Evolutionary conservation across 2,888 invertebrate genomes (phyloP), one percentile per base, ranked within the genome.

Genomic region (Epistrophe grossulariae): DNA sequence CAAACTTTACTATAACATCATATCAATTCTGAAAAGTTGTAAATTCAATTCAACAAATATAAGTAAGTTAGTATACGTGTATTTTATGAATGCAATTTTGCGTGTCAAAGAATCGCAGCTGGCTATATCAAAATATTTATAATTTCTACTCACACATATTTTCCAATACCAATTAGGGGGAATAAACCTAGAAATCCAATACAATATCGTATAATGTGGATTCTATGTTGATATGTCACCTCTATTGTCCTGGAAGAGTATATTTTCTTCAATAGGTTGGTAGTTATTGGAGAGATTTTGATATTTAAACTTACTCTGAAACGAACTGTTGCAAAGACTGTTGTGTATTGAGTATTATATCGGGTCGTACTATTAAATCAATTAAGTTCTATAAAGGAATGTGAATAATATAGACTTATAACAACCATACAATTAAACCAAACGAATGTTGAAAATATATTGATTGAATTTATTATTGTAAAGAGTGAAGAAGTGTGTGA

Each of bases 161-260:
- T 62, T 80, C 60, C 60, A 62, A 77, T 40, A 24, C 0, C 76
- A 77, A 73, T 77, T 73, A 81, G 81, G 84, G 73, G 84, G 0
- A 85, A 35, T 17, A 57, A 35, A 70, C 7, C 7, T 38, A 68
- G 0, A 43, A 38, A 11, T 17, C 31, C 45, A 68, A 68, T 48
- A 78, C 77, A 77, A 17, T 31, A 35, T 45, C 64, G 50, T 19
- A 28, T 24, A 24, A 24, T 70, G 70, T 70, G 70, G 28, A 19
- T n/a, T 17, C n/a, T 48, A 60, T 40, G 45, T 24, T 64, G 10
- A 55, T 38, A 31, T 71, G 17, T 43, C 24, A 43, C 7, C 17
- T 0, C 7, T 55, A 9, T 17, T 43, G 59, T 50, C 50, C 52
- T 70, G 68, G 68, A 70, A 70, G 52, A 28, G 43, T 55, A 74